Evolutionary conservation across 1,140 invertebrate genomes (phyloP), one percentile per base, ranked within the genome.

Genomic region (Drosophila lacteicornis): DNA sequence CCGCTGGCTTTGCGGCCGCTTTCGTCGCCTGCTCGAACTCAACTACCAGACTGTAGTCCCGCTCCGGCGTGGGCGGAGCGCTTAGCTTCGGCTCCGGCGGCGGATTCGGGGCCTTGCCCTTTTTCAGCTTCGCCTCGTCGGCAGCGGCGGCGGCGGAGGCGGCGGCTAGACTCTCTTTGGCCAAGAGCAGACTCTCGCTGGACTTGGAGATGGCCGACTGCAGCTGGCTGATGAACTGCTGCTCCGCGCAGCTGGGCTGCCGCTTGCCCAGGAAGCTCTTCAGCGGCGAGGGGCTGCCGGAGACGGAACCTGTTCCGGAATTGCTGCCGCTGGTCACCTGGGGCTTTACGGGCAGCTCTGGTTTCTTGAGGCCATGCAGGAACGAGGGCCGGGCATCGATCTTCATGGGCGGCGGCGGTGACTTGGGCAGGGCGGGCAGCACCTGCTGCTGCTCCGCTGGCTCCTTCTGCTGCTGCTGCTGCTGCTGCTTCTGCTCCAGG

Each of bases 361-460:
- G 95, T 91, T 96, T 96, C 79, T 95, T 95, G 0, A 92, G 58
- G 22, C 94, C 95, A 67, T 97, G 96, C 13, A 97, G 93, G 76
- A 97, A 97, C 4, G 96, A 96, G 6, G 94, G 93, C 30, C 95
- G 93, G 0, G 95, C 95, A 86, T 96, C 95, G n/a, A 90, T 84
- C 45, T 91, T 86, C 74, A 90, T 91, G 2, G 91, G 79, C 5
- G 91, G 83, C 4, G 91, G 83, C 15, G 95, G 95, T 38, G 94
- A 96, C 57, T 94, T 94, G 0, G 96, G 95, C 62, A 96, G 86
- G 2, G 95, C 95, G 0, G 95, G 95, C 1, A 96, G 94, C 47
- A 82, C 57, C 36, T 43, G 84, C 8, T 69, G 74, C 15, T 85
- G 94, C 53, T 82, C 53, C 9, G 53, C 66, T 6, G 74, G 71